Conservation (phyloP, 2,888 invertebrate genomes). For the Patella caerulea region DNA sequence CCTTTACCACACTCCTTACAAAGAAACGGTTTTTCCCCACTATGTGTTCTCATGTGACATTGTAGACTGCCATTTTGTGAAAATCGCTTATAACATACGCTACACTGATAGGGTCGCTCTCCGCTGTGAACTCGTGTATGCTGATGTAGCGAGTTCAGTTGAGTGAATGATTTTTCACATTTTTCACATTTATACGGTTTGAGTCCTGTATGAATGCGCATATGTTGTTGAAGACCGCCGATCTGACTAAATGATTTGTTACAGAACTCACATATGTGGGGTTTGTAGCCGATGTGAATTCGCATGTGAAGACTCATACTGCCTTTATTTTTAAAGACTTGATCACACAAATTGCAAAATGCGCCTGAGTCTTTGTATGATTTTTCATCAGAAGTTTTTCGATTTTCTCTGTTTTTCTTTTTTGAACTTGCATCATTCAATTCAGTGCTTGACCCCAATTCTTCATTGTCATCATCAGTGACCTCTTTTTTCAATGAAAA, state of each 20-base stretch:
- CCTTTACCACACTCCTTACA: conserved; percentile 14
- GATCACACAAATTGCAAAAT: conserved; percentile 7
- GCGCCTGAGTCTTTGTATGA: no score
- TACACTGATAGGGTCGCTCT: conserved; percentile 1
- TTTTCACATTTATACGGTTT: conserved; percentile 12
- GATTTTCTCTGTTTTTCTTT: no score
- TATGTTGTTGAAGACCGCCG: background rate
- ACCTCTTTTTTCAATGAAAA: no score
- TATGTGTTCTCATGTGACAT: conserved; percentile 13
- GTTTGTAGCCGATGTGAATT: conserved; percentile 11
- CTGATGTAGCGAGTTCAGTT: background rate
- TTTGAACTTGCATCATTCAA: no score
- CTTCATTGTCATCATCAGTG: no score
- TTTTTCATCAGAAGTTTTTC: no score
- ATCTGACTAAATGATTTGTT: background rate
- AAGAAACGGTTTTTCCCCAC: conserved; percentile 7
- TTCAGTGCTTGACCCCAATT: no score
- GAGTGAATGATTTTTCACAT: conserved; percentile 7
- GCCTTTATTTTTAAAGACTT: conserved; percentile 8
- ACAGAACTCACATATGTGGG: conserved; percentile 2
- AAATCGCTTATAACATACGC: background rate
- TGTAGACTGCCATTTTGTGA: conserved; percentile 1
- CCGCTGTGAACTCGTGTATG: background rate
- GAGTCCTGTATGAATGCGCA: conserved; percentile 5
- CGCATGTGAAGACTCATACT: conserved; percentile 8